Percentiles rank a stretch among this genome's conserved stretches.
phyloP scores from a whole-genome alignment of 2,113 vertebrate species.

The Periophthalmus modestus region DNA sequence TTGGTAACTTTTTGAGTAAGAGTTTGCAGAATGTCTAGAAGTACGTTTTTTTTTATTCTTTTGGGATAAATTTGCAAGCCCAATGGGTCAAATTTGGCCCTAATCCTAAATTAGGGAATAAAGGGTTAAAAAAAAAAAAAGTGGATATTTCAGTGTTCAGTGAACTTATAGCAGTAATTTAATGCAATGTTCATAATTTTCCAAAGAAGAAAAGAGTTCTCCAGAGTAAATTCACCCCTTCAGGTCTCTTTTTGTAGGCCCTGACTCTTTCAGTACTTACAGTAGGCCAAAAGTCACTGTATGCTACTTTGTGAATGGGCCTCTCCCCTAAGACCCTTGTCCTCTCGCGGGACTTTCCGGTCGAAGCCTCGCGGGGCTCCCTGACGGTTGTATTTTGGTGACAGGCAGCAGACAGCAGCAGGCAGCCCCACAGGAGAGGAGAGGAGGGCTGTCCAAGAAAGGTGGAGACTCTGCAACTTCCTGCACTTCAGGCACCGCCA shows the following conservation, averaged over 20 bases:
- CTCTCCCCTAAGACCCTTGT: conserved; percentile 16
- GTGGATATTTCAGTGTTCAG: no score
- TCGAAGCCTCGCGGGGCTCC: conserved; percentile 71
- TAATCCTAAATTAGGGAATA: no score
- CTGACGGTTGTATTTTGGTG: conserved; percentile 48
- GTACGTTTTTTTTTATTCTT: no score
- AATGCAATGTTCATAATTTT: no score
- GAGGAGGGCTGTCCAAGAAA: conserved; percentile 74
- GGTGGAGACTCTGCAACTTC: conserved; percentile 82
- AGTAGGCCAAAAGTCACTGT: conserved; percentile 22
- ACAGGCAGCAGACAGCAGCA: conserved; percentile 22
- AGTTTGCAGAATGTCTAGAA: no score
- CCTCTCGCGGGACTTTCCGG: conserved; percentile 67
- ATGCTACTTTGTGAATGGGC: conserved; percentile 24
- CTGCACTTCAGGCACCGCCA: conserved; percentile 59
- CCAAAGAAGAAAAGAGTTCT: no score
- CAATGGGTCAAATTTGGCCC: no score
- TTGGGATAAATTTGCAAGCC: no score
- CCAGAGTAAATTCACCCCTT: not conserved
- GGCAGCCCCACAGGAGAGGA: not conserved
- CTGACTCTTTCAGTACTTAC: not conserved
- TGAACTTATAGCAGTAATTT: no score
- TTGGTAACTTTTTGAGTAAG: no score
- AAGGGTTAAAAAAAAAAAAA: no score
- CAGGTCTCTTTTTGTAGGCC: not conserved